Conservation (phyloP, 2,113 vertebrate genomes). For the Anguilla rostrata region DNA sequence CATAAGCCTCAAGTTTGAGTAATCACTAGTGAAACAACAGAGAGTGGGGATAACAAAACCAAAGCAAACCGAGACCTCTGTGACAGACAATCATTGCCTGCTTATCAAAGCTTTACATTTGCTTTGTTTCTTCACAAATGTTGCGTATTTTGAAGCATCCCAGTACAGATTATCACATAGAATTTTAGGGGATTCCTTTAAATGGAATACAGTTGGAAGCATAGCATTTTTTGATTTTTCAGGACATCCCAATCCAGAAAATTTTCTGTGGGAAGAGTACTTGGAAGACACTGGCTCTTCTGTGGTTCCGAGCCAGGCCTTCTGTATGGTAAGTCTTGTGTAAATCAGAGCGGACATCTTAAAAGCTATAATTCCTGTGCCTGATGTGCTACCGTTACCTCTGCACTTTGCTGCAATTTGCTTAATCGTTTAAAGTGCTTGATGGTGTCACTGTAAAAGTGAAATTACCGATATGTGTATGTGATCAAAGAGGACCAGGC, state of each 20-base stretch:
- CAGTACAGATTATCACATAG: neutral
- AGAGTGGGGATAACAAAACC: neutral
- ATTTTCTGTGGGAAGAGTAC: conserved; percentile 82
- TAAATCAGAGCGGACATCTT: conserved; percentile 12
- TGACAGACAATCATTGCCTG: neutral
- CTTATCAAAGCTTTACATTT: neutral
- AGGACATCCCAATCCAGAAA: conserved; percentile 77
- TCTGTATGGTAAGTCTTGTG: conserved; percentile 70
- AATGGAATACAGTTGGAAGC: neutral
- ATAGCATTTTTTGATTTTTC: conserved; percentile 37
- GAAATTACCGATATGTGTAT: neutral
- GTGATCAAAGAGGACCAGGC: neutral
- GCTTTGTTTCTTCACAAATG: neutral
- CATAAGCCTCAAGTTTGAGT: neutral
- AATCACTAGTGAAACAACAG: neutral
- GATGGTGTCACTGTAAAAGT: neutral
- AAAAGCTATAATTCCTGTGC: conserved; percentile 2
- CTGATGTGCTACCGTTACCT: neutral
- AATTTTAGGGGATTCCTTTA: neutral
- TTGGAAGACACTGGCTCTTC: conserved; percentile 74
- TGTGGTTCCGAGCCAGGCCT: conserved; percentile 75
- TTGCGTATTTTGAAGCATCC: neutral
- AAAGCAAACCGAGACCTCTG: neutral
- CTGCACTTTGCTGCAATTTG: neutral
- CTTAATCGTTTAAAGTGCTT: neutral